Evolutionary conservation across 2,888 invertebrate species (phyloP).

Genomic region (Eupithecia subumbrata): DNA sequence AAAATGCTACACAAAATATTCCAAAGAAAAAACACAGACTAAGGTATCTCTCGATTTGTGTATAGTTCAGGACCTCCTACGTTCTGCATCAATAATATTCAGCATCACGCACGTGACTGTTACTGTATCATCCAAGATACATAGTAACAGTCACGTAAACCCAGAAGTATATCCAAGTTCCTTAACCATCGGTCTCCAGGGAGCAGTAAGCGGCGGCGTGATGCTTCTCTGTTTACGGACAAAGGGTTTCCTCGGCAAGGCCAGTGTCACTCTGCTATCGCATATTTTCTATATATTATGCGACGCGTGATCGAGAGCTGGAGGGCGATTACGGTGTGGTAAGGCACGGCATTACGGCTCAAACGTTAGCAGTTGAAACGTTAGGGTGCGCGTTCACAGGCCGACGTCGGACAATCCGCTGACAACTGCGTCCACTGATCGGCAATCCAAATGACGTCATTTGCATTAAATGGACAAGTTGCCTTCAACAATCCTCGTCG

Average conservation of each 20-base stretch:
- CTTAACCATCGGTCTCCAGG: slow-evolving; percentile 24
- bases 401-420: too few relatives aligned
- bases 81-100: background rate
- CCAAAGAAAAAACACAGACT: background rate
- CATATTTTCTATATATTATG: background rate
- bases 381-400: too few relatives aligned
- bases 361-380: too few relatives aligned
- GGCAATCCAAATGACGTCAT: too few relatives aligned
- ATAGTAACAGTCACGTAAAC: slow-evolving; percentile 4
- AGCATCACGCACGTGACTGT: background rate
- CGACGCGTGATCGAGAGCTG: background rate
- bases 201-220: slow-evolving; percentile 14
- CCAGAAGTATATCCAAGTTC: slow-evolving; percentile 24
- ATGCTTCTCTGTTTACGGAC: slow-evolving; percentile 20
- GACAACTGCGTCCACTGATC: too few relatives aligned
- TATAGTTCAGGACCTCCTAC: background rate
- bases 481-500: too few relatives aligned
- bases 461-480: too few relatives aligned
- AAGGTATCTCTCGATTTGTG: background rate
- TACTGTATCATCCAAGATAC: background rate
- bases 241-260: slow-evolving; percentile 13
- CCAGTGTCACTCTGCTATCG: background rate
- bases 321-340: too few relatives aligned
- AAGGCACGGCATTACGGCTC: too few relatives aligned
- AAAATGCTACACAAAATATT: background rate